Base-by-base conservation (phyloP, 2,797 vertebrate species). In the Micropoecilia bifurca region DNA sequence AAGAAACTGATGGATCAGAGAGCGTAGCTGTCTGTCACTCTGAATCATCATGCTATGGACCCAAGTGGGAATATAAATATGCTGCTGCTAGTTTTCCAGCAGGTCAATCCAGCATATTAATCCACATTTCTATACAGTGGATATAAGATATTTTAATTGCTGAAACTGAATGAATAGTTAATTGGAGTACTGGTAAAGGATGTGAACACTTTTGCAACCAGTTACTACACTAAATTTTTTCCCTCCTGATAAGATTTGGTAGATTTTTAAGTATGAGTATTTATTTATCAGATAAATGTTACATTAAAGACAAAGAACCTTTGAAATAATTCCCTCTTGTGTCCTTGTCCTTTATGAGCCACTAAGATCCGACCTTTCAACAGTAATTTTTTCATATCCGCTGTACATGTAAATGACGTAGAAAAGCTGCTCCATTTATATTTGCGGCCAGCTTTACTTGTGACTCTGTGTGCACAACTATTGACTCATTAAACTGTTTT, bases 1-100 rank as follows among this genome's bases (percentile, higher is more conserved):
- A 78, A 74, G 43, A 78, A 82, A 78, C 76, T 78, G 72, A 78
- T 82, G 76, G 53, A 48, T 78, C 48, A 57, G 73, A 78, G 46
- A 50, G 76, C 36, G 50, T 50, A 61, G 79, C 72, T 55, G 6
- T 69, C 53, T 80, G 74, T 69, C 74, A 36, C 22, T 69, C 47
- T 73, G 39, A 74, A 79, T 76, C 77, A 76, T 69, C 61, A 57
- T 41, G 48, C 63, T 76, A 36, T 69, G 59, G 48, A 69, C 73
- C 48, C 71, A 79, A 18, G 28, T 73, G 47, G 45, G 25, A 45
- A 72, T 75, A 55, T 73, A 20, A 45, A 74, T 45, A 50, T 69
- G 55, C n/a, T 43, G 13, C 43, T 30, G 18, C 33, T 30, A 14
- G 41, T 43, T 73, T 74, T 41, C 55, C 47, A 55, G 30, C 10